These are phyloP conservation scores for Rallus limicola DNA, from an alignment of 2,113 vertebrate species.

Conservation along the genomic window DNA sequence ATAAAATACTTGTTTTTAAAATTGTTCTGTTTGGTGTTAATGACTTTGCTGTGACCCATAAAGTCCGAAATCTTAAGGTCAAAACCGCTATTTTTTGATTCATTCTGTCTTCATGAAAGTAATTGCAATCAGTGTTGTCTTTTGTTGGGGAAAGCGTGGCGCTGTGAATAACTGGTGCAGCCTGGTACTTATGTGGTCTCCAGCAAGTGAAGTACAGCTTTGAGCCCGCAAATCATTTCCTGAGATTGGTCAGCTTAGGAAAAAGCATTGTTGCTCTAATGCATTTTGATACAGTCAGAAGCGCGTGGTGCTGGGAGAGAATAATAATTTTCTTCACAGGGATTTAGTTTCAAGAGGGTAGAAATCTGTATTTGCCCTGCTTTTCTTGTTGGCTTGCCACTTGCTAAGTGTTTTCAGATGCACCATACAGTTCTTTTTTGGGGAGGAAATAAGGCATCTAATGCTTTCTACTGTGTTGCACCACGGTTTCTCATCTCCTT, in stretches of 20 bases:
- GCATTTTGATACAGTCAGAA: constrained; percentile 37
- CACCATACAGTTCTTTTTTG: neutral
- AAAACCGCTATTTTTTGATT: neutral
- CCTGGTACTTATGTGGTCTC: neutral
- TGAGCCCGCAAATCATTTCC: neutral
- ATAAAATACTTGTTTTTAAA: neutral
- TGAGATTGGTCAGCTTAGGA: neutral
- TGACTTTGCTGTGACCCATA: neutral
- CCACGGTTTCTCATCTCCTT: neutral
- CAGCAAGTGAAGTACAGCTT: neutral
- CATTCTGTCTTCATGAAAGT: neutral
- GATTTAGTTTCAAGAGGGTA: constrained; percentile 21
- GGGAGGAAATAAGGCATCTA: neutral
- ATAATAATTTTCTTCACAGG: constrained; percentile 28
- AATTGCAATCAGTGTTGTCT: neutral
- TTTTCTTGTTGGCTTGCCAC: neutral
- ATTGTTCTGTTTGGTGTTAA: neutral
- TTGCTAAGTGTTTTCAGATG: neutral
- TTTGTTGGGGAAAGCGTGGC: neutral
- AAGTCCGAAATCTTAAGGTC: neutral
- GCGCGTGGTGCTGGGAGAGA: constrained; percentile 12
- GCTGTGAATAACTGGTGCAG: neutral
- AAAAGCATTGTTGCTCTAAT: constrained; percentile 31
- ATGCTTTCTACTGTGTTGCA: neutral
- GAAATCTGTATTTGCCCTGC: neutral